Base-by-base conservation (phyloP, 2,113 vertebrate species). In the Strigops habroptila region DNA sequence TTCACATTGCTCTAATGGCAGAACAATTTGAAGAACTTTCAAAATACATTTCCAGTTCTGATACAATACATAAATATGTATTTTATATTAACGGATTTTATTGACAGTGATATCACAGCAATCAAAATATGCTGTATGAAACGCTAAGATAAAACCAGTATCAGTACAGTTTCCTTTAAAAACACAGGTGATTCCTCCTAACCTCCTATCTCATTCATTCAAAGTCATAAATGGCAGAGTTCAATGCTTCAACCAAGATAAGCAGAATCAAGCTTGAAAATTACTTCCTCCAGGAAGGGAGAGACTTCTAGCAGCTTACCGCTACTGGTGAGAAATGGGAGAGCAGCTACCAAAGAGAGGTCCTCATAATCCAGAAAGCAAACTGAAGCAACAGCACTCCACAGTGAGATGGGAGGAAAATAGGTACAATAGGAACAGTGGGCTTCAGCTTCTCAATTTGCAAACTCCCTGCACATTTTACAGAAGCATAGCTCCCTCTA, bases 371-470 rank as follows among this genome's bases (percentile, higher is more conserved):
- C 49, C 49, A 22, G 43, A 76, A 74, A 51, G 25, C 0, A 0
- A 84, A 80, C 5, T 1, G 2, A 57, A 69, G 21, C 6, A n/a
- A 43, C 4, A 39, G 8, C 0, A 1, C 17, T 52, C 25, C 19
- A 5, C 19, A 7, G 18, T 14, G 19, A 57, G 18, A 64, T 12
- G 13, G 25, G 30, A 69, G 15, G 37, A 48, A 76, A 82, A 43
- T 2, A 68, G 12, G 17, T 24, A 41, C 51, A 16, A 21, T 7
- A 14, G 43, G 33, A 64, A 24, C 24, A 44, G 19, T 14, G 37
- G 10, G 18, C 30, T 81, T 76, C 69, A 70, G 3, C 15, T 64
- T 64, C 43, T 70, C 18, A 12, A 19, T 51, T 18, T 64, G 69
- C 33, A 64, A 81, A 64, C 43, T 52, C 21, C 33, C 8, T 51